phyloP scores from a whole-genome alignment of 2,797 vertebrate genomes.

The Malurus leucopterus region DNA sequence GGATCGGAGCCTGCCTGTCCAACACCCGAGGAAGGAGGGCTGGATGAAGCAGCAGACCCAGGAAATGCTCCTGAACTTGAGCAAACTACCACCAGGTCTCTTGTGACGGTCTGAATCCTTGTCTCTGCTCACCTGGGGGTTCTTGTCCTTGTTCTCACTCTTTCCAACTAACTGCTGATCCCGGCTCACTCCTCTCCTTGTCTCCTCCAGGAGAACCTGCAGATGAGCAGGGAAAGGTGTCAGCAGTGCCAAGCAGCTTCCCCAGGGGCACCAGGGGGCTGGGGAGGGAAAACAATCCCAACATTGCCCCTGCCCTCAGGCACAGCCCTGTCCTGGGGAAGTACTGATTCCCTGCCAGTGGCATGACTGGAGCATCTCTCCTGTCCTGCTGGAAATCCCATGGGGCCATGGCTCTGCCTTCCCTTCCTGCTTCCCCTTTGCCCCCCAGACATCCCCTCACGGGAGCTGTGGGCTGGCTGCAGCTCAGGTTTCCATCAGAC shows the following conservation, averaged over 20 bases:
- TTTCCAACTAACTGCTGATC: neutral
- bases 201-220: neutral
- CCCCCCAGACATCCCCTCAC: fast-evolving
- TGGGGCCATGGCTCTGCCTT: fast-evolving
- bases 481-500: neutral
- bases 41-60: neutral
- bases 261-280: too few relatives aligned
- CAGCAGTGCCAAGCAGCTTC: fast-evolving
- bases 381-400: neutral
- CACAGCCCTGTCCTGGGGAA: neutral
- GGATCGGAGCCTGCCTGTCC: neutral
- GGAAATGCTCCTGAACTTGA: neutral
- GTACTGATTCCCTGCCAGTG: neutral
- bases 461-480: neutral
- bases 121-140: neutral
- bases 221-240: neutral
- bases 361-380: neutral
- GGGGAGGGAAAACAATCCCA: neutral
- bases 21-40: neutral
- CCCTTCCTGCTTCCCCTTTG: neutral
- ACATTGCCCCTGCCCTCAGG: neutral
- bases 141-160: neutral
- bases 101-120: neutral
- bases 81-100: neutral
- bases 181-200: fast-evolving